phyloP scores from a whole-genome alignment of 2,888 invertebrate genomes.

The Polyommatus icarus region DNA sequence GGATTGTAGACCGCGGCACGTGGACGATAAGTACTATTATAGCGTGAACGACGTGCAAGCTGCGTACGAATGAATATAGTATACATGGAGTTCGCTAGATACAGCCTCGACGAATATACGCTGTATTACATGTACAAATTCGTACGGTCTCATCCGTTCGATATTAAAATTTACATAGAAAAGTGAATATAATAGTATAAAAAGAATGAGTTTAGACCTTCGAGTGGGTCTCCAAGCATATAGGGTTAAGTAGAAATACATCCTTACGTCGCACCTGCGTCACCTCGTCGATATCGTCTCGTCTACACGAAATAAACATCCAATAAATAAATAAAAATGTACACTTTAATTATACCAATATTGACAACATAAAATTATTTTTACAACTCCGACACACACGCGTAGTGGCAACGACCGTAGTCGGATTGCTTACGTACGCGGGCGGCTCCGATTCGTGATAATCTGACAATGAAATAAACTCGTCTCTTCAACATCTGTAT shows the following conservation, averaged over 20 bases:
- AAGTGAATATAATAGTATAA: constrained; percentile 31
- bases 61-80: constrained; percentile 37
- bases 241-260: constrained; percentile 30
- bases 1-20: constrained; percentile 34
- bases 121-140: constrained; percentile 19
- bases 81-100: constrained; percentile 34
- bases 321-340: constrained; percentile 31
- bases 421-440: background rate
- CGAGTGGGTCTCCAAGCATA: constrained; percentile 20
- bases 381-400: constrained; percentile 5
- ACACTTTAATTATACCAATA: constrained; percentile 24
- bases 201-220: constrained; percentile 29
- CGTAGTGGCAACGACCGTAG: background rate
- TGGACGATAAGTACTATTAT: constrained; percentile 45
- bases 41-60: constrained; percentile 40
- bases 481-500: constrained; percentile 28
- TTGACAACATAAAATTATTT: constrained; percentile 27
- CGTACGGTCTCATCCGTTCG: constrained; percentile 14
- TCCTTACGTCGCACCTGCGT: background rate
- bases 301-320: constrained; percentile 26
- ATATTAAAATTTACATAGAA: constrained; percentile 30
- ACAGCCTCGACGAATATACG: constrained; percentile 29
- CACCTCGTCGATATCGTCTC: constrained; percentile 9
- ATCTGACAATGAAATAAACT: constrained; percentile 22
- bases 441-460: constrained; percentile 2